phyloP scores from a whole-genome alignment of 2,113 vertebrate species.

The Tympanuchus pallidicinctus region DNA sequence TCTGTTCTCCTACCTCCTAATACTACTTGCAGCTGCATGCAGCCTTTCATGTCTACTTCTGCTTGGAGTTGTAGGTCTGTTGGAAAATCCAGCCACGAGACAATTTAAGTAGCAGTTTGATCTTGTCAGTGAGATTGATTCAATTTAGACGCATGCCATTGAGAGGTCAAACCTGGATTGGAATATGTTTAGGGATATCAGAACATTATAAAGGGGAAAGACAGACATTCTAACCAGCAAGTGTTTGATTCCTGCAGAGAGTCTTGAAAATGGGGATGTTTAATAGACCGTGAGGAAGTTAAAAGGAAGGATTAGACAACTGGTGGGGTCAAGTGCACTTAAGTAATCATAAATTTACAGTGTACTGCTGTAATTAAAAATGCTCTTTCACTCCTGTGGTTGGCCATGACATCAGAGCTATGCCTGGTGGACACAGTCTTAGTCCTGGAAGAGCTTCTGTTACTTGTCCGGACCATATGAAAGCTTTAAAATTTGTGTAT shows the following conservation, averaged over 20 bases:
- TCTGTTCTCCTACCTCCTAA: background rate
- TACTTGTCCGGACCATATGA: background rate
- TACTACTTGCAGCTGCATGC: background rate
- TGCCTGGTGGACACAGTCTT: background rate
- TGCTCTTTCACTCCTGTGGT: background rate
- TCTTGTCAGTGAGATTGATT: slow-evolving; percentile 40
- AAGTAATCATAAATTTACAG: slow-evolving; percentile 41
- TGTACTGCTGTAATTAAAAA: slow-evolving; percentile 59
- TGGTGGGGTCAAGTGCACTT: slow-evolving; percentile 51
- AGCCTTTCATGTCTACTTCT: slow-evolving; percentile 23
- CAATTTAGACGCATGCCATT: background rate
- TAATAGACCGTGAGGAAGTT: slow-evolving; percentile 70
- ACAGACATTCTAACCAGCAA: slow-evolving; percentile 34
- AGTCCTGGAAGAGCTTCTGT: background rate
- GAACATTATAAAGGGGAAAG: background rate
- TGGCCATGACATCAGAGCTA: background rate
- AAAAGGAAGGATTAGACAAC: slow-evolving; percentile 69
- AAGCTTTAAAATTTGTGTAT: background rate
- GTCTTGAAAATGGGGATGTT: slow-evolving; percentile 63
- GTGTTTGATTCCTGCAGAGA: slow-evolving; percentile 52
- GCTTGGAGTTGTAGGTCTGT: slow-evolving; percentile 11
- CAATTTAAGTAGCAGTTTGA: slow-evolving; percentile 59
- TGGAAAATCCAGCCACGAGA: slow-evolving; percentile 52
- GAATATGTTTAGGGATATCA: slow-evolving; percentile 43
- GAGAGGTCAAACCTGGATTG: background rate